phyloP scores from a whole-genome alignment of 2,113 vertebrate genomes.

The Cyanoramphus novaezelandiae region DNA sequence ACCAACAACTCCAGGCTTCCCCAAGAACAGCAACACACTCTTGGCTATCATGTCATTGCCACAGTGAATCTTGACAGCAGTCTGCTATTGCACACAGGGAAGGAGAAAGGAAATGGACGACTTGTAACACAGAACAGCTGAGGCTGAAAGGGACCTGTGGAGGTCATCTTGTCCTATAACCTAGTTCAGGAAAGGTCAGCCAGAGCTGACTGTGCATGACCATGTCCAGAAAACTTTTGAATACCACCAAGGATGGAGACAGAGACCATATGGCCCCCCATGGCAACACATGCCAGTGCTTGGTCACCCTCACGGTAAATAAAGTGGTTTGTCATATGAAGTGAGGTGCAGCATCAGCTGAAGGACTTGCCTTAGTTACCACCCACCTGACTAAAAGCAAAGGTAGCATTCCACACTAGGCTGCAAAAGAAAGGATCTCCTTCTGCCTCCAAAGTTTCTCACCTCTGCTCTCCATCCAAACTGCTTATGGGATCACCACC shows the following conservation, averaged over 20 bases:
- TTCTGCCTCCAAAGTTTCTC: background rate
- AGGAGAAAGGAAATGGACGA: background rate
- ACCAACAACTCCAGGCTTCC: background rate
- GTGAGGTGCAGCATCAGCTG: background rate
- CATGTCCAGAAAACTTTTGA: background rate
- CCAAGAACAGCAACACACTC: background rate
- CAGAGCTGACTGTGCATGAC: background rate
- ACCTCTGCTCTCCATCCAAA: background rate
- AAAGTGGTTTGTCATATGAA: accelerated
- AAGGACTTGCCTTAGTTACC: background rate
- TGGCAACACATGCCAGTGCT: background rate
- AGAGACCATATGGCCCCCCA: background rate
- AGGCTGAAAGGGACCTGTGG: background rate
- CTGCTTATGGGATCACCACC: accelerated
- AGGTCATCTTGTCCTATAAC: background rate
- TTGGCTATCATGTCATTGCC: background rate
- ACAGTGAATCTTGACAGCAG: background rate
- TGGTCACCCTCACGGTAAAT: background rate
- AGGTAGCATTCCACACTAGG: background rate
- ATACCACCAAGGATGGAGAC: background rate
- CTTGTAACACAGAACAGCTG: background rate
- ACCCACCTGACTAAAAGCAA: background rate
- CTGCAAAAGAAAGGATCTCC: background rate
- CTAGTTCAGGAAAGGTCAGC: background rate
- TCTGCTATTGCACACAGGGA: background rate